phyloP scores from a whole-genome alignment of 2,797 vertebrate species.

The Acanthiza pusilla region DNA sequence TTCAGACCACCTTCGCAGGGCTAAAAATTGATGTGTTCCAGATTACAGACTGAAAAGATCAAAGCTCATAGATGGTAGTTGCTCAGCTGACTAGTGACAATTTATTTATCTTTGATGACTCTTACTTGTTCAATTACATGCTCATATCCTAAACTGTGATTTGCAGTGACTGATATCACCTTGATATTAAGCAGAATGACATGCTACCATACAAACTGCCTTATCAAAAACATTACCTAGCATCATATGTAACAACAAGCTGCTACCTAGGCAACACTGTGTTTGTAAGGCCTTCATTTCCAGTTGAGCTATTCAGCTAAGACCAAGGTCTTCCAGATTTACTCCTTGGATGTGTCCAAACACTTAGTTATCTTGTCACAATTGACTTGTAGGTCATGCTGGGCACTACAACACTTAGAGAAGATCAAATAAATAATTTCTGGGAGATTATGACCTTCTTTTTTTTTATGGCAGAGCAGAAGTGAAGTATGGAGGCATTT shows the following conservation, averaged over 20 bases:
- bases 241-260: not conserved
- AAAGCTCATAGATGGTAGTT: not conserved
- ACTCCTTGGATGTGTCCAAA: not conserved
- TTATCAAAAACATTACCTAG: not conserved
- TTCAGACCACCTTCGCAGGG: not conserved
- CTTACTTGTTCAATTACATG: not conserved
- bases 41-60: not conserved
- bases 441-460: not conserved
- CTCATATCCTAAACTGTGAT: not conserved
- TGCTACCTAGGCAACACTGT: not conserved
- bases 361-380: not conserved
- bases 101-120: not conserved
- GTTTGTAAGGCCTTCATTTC: not conserved
- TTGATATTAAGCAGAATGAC: not conserved
- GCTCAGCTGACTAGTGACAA: not conserved
- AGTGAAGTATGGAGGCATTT: not conserved
- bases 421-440: slow-evolving; percentile 17
- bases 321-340: not conserved
- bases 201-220: not conserved
- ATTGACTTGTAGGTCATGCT: not conserved
- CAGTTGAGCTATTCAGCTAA: not conserved
- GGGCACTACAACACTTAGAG: not conserved
- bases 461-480: not conserved
- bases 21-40: not conserved
- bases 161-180: not conserved